These are phyloP conservation scores for Sebastes itinus DNA, from an alignment of 2,797 vertebrate species.

Conservation along the genomic window DNA sequence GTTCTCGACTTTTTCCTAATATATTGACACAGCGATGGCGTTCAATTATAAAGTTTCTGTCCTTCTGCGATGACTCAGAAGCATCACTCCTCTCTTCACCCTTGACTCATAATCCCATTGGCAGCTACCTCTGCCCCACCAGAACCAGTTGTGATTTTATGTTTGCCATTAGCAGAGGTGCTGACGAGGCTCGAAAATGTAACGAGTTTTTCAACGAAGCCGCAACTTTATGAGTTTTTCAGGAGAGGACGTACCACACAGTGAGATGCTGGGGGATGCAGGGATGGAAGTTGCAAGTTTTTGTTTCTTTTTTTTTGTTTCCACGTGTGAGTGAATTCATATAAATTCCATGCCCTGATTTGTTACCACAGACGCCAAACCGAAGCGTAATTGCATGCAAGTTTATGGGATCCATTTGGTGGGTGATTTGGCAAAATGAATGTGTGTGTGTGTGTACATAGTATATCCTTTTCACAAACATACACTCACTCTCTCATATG, in stretches of 20 bases:
- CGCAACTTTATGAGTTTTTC: conserved; percentile 65
- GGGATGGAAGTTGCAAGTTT: conserved; percentile 8
- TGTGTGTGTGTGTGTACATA: conserved; percentile 13
- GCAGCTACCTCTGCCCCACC: conserved; percentile 6
- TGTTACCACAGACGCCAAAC: conserved; percentile 67
- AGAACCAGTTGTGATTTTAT: conserved; percentile 53
- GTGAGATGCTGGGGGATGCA: conserved; percentile 28
- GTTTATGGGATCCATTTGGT: conserved; percentile 72
- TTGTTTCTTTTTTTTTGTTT: neutral
- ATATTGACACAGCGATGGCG: neutral
- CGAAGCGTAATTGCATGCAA: conserved; percentile 65
- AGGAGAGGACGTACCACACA: conserved; percentile 68
- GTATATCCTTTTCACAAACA: conserved; percentile 13
- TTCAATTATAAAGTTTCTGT: neutral
- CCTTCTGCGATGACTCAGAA: conserved; percentile 6
- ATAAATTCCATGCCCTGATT: conserved; percentile 62
- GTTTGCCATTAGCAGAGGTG: conserved; percentile 62
- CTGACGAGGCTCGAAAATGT: conserved; percentile 65
- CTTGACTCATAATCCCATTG: conserved; percentile 17
- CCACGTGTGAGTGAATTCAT: conserved; percentile 34
- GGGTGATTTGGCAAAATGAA: conserved; percentile 47
- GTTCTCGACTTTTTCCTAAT: neutral
- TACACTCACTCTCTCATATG: neutral
- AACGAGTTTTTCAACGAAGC: conserved; percentile 61
- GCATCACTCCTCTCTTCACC: conserved; percentile 1